Conservation (phyloP, 2,797 vertebrate genomes). For the Iguana delicatissima region DNA sequence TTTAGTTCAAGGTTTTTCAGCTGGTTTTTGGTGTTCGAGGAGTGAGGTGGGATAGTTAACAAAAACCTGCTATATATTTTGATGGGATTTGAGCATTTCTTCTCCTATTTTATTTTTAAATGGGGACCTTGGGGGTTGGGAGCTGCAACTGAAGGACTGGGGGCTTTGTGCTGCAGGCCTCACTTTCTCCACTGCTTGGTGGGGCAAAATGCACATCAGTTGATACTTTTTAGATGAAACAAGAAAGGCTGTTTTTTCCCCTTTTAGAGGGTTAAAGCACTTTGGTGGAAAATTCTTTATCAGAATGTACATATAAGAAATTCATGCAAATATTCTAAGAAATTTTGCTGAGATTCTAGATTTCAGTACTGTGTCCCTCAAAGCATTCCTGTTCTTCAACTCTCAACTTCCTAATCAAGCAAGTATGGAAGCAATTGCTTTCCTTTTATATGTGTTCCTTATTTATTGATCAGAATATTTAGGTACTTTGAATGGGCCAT, state of each 20-base stretch:
- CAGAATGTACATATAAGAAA: neutral
- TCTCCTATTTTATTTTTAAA: too few species aligned
- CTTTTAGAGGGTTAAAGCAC: neutral
- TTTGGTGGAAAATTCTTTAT: neutral
- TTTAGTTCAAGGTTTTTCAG: too few species aligned
- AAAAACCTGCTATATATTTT: too few species aligned
- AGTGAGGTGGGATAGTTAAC: too few species aligned
- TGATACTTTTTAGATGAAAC: neutral
- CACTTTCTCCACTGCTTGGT: too few species aligned
- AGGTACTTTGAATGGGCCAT: neutral
- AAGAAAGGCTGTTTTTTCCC: slow-evolving; percentile 10
- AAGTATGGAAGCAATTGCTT: neutral
- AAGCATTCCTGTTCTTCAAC: neutral
- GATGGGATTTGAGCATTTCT: too few species aligned
- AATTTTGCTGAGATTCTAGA: neutral
- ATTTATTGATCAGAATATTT: neutral
- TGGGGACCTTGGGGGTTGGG: too few species aligned
- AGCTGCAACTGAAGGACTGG: too few species aligned
- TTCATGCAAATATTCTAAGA: slow-evolving; percentile 1
- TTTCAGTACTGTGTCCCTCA: neutral
- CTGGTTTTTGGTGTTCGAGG: too few species aligned
- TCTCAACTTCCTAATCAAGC: neutral
- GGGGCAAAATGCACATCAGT: neutral
- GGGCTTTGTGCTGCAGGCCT: too few species aligned
- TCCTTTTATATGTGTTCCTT: neutral